Conservation (phyloP, 2,113 vertebrate genomes). For the Lophura nycthemera region DNA sequence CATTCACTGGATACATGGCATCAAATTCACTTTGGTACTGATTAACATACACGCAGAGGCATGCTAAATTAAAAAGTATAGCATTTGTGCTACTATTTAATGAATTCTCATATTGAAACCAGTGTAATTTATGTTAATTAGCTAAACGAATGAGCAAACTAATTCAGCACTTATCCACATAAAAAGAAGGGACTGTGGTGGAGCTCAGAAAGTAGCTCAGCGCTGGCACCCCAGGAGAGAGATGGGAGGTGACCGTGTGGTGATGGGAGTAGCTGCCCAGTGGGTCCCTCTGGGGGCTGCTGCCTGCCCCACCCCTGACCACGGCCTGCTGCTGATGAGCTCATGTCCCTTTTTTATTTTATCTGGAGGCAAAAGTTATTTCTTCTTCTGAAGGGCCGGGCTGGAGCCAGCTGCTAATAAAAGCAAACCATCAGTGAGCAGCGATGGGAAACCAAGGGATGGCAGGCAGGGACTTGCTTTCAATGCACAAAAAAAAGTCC, state of each 20-base stretch:
- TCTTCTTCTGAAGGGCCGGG: not conserved
- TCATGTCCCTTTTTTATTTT: not conserved
- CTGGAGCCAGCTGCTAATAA: not conserved
- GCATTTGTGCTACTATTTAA: not conserved
- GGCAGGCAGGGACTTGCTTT: constrained; percentile 45
- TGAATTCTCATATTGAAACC: constrained; percentile 10
- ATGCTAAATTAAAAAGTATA: not conserved
- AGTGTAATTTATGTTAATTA: constrained; percentile 32
- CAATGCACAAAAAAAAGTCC: not conserved
- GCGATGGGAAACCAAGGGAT: not conserved
- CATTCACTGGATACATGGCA: not conserved
- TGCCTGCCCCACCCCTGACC: not conserved
- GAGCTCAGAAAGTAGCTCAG: not conserved
- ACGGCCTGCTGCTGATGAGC: not conserved
- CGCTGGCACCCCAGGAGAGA: rapidly evolving
- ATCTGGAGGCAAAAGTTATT: constrained; percentile 8
- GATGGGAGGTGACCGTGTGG: rapidly evolving
- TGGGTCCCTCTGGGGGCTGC: rapidly evolving
- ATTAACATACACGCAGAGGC: not conserved
- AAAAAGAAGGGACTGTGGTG: not conserved
- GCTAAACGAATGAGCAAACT: not conserved
- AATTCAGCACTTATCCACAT: not conserved
- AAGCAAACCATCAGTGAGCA: constrained; percentile 6
- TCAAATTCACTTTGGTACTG: not conserved
- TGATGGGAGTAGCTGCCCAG: not conserved